A percentile compares a stretch with the other conserved stretches of the same genome.
phyloP scores from a whole-genome alignment of 1,140 invertebrate species.

The Pseudomyrmex flavicornis region DNA sequence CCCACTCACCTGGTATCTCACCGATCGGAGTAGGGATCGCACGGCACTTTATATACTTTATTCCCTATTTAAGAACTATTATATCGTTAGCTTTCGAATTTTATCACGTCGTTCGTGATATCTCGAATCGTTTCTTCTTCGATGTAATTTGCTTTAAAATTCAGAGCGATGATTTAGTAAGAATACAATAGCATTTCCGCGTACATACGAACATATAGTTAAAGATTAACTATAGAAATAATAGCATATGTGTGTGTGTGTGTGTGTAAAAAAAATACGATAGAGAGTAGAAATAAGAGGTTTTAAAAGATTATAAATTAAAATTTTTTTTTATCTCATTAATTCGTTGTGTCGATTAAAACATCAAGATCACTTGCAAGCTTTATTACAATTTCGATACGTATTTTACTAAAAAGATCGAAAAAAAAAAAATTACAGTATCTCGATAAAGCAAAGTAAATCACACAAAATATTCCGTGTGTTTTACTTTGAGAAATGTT shows the following conservation, averaged over 20 bases:
- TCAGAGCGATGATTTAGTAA: neutral
- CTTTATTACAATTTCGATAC: neutral
- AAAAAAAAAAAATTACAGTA: too few species aligned
- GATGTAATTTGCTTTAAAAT: neutral
- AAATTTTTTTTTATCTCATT: neutral
- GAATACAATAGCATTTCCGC: neutral
- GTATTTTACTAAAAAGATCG: neutral
- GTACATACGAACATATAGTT: neutral
- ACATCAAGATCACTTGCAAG: neutral
- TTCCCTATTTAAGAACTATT: conserved; percentile 61
- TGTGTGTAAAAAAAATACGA: too few species aligned
- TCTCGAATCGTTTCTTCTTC: neutral
- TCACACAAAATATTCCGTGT: neutral
- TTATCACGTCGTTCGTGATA: neutral
- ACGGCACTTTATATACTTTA: conserved; percentile 58
- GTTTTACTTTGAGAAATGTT: neutral
- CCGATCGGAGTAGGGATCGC: conserved; percentile 69
- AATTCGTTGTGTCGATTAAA: neutral
- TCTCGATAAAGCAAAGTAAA: too few species aligned
- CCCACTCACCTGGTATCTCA: conserved; percentile 57
- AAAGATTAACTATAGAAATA: neutral
- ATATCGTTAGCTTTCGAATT: conserved; percentile 30
- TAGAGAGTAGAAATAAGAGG: neutral
- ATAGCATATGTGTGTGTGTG: neutral
- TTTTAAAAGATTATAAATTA: neutral